These are phyloP conservation scores for Myioborus miniatus DNA, from an alignment of 2,797 vertebrate species.

Conservation along the genomic window DNA sequence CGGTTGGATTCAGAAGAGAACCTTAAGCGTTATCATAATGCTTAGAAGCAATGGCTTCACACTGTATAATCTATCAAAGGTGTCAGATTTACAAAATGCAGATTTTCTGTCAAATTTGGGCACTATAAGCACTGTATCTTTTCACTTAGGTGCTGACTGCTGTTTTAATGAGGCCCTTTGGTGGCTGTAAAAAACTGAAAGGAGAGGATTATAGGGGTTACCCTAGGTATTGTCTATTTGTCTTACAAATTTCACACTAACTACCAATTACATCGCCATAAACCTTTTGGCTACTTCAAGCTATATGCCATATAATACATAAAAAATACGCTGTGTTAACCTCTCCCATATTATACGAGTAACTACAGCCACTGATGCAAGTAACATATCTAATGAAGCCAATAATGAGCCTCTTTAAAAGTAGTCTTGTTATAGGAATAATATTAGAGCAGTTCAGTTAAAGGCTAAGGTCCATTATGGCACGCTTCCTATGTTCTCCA, in stretches of 20 bases:
- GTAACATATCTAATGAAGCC: slow-evolving; percentile 90
- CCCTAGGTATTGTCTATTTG: slow-evolving; percentile 90
- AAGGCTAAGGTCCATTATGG: slow-evolving; percentile 81
- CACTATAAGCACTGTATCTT: slow-evolving; percentile 83
- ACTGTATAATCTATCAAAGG: slow-evolving; percentile 88
- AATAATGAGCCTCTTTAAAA: slow-evolving; percentile 91
- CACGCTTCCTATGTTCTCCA: slow-evolving; percentile 65
- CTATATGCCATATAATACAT: slow-evolving; percentile 84
- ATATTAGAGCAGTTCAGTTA: slow-evolving; percentile 82
- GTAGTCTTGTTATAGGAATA: slow-evolving; percentile 85
- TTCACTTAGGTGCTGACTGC: slow-evolving; percentile 84
- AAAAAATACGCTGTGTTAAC: slow-evolving; percentile 84
- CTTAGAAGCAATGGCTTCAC: slow-evolving; percentile 83
- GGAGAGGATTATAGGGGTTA: slow-evolving; percentile 84
- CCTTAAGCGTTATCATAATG: slow-evolving; percentile 79
- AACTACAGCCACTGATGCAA: slow-evolving; percentile 87
- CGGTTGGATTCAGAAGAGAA: slow-evolving; percentile 81
- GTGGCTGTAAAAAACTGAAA: slow-evolving; percentile 89
- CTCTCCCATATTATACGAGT: slow-evolving; percentile 81
- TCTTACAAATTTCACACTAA: slow-evolving; percentile 96
- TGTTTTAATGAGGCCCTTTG: slow-evolving; percentile 93
- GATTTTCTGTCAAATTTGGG: slow-evolving; percentile 85
- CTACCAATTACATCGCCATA: slow-evolving; percentile 93
- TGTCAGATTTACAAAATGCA: slow-evolving; percentile 88
- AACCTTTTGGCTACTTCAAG: slow-evolving; percentile 89